Evolutionary conservation across 2,888 invertebrate genomes (phyloP), one percentile per base, ranked within the genome.

Genomic region (Lepidochrysops patricia): DNA sequence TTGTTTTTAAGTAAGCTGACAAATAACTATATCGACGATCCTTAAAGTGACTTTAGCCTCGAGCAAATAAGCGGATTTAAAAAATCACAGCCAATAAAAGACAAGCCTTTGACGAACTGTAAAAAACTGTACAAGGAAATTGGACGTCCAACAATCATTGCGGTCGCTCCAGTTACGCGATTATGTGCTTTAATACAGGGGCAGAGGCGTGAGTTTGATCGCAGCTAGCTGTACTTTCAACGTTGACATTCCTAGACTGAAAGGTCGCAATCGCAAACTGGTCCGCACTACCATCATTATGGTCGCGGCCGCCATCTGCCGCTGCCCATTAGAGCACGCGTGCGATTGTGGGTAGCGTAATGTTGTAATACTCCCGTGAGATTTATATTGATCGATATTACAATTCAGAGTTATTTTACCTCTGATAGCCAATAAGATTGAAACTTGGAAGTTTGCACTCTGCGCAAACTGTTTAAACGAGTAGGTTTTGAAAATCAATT

Each of bases 261-360:
- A 75, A 76, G 76, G 75, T 76, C 75, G 74, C 73, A 73, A 74
- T 76, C 75, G 74, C 73, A 74, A 75, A 74, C 75, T 75, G 72
- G 74, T 73, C 67, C 71, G 63, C 60, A 72, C 79, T 79, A 77
- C 73, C 69, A 63, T 66, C 66, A 67, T 67, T 67, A 65, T 65
- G 62, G 63, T 37, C 56, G 35, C 29, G 58, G 70, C 75, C 70
- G 70, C 76, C 76, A 76, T 74, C 75, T 72, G 74, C 72, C 68
- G 64, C 80, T 80, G 74, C 72, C 73, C 72, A 81, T 79, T 78
- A 77, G 52, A 69, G 65, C 81, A 80, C 80, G 81, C 81, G 81
- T 71, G 64, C 65, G 72, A 72, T 71, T 72, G 68, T 66, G 68
- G 71, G 66, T 62, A 70, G 70, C 72, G 72, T 72, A 72, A 73